Conservation (phyloP, 2,888 invertebrate species). For the Euproctis similis region DNA sequence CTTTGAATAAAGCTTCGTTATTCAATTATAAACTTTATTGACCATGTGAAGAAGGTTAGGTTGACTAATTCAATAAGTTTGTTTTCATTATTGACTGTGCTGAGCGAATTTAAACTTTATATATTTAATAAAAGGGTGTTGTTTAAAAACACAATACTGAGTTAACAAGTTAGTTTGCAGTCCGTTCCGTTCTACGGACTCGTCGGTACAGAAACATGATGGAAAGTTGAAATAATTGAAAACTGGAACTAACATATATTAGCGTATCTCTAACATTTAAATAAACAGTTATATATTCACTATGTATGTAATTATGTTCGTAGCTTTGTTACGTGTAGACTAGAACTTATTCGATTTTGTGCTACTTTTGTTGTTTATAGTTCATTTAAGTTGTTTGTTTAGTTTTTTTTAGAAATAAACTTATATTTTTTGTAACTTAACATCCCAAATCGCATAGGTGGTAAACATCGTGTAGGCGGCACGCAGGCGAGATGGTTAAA, state of each 20-base stretch:
- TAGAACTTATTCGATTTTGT: neutral
- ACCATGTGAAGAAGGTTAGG: slow-evolving; percentile 6
- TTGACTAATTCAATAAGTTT: slow-evolving; percentile 11
- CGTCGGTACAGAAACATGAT: slow-evolving; percentile 18
- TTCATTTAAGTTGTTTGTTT: too few relatives aligned
- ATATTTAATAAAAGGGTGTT: slow-evolving; percentile 9
- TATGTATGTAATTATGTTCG: too few relatives aligned
- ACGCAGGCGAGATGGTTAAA: too few relatives aligned
- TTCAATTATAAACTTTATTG: slow-evolving; percentile 13
- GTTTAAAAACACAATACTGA: slow-evolving; percentile 2
- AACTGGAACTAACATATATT: too few relatives aligned
- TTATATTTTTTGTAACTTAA: too few relatives aligned
- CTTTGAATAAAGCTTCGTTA: slow-evolving; percentile 1
- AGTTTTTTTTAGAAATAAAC: too few relatives aligned
- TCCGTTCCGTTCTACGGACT: slow-evolving; percentile 18
- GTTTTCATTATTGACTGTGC: slow-evolving; percentile 8
- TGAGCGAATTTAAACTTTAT: slow-evolving; percentile 18
- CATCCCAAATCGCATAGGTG: too few relatives aligned
- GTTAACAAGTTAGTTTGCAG: slow-evolving; percentile 15
- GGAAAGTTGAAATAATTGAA: slow-evolving; percentile 36
- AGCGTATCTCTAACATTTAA: too few relatives aligned
- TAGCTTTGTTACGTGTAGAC: too few relatives aligned
- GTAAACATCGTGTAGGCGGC: too few relatives aligned
- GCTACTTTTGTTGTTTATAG: too few relatives aligned
- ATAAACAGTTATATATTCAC: too few relatives aligned